phyloP scores from a whole-genome alignment of 2,888 invertebrate genomes.

The Drosophila melanosoma region DNA sequence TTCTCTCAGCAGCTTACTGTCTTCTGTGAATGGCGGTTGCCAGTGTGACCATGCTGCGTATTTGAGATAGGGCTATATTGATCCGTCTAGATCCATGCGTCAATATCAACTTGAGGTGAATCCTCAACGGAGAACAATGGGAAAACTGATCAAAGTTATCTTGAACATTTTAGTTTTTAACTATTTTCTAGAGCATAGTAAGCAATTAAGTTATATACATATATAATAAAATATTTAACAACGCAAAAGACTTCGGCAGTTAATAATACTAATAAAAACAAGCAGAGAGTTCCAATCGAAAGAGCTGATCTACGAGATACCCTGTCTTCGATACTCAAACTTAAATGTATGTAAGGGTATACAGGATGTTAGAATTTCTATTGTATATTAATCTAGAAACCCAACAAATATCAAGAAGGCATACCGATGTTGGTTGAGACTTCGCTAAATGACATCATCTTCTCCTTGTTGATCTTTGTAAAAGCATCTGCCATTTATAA shows the following conservation, averaged over 20 bases:
- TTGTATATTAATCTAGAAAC: not conserved
- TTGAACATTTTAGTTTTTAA: not conserved
- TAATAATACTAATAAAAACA: not conserved
- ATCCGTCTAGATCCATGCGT: conserved; percentile 13
- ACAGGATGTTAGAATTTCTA: not conserved
- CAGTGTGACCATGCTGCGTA: not conserved
- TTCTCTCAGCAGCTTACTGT: not conserved
- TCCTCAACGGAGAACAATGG: conserved; percentile 4
- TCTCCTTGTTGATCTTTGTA: not conserved
- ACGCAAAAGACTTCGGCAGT: not conserved
- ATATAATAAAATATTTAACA: not conserved
- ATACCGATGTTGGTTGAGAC: not conserved
- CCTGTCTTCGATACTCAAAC: not conserved
- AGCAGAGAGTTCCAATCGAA: not conserved
- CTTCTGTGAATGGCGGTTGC: not conserved
- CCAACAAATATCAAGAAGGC: not conserved
- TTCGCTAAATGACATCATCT: not conserved
- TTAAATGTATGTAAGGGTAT: not conserved
- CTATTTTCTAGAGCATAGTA: not conserved
- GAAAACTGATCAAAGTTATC: not conserved
- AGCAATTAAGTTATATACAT: too few species aligned
- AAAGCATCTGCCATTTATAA: not conserved
- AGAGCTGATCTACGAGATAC: not conserved
- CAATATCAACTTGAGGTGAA: conserved; percentile 2
- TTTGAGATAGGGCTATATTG: not conserved